Base-by-base conservation (phyloP, 1,140 invertebrate species). In the Dendrolimus punctatus region DNA sequence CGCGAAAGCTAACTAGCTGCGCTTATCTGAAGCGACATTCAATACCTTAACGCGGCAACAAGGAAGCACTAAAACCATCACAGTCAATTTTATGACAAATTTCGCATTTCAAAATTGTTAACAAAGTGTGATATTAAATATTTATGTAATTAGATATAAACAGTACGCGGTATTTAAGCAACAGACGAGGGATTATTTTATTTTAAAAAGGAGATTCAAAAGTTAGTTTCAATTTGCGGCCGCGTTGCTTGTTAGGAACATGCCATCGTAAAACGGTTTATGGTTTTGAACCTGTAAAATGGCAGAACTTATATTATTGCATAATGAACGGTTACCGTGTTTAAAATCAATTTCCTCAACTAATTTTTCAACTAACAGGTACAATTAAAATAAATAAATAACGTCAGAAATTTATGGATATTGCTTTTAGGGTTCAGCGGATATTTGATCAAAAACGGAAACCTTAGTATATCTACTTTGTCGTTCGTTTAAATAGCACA, bases 181-280 rank as follows among this genome's bases (percentile, higher is more conserved):
- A 50, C 39, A 23, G 8, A 50, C 46, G 23, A 50, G 53, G 6
- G 41, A 63, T 69, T 60, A 69, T 71, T 66, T 56, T 49, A 50
- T 62, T 54, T 52, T 72, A 70, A 71, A 66, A 53, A 62, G 63
- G 61, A 53, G 57, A 49, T 56, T 53, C 51, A 62, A 66, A 64
- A 71, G 77, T 79, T 58, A 55, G 57, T 64, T 79, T 73, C 75
- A 78, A 82, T 80, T 78, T 78, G 69, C 72, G 62, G 68, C 64
- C 59, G 60, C 63, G 66, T 69, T 58, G 60, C 73, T 79, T 68
- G 74, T 79, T 73, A 76, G 68, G 49, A 53, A 67, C 56, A 53
- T 54, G 55, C 62, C 49, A 61, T 66, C 49, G 58, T 67, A 70
- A 66, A 71, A 70, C 46, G 54, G 55, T 59, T 64, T 59, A 69